These are phyloP conservation scores for Danio aesculapii DNA, from an alignment of 2,797 vertebrate genomes.

Conservation along the genomic window DNA sequence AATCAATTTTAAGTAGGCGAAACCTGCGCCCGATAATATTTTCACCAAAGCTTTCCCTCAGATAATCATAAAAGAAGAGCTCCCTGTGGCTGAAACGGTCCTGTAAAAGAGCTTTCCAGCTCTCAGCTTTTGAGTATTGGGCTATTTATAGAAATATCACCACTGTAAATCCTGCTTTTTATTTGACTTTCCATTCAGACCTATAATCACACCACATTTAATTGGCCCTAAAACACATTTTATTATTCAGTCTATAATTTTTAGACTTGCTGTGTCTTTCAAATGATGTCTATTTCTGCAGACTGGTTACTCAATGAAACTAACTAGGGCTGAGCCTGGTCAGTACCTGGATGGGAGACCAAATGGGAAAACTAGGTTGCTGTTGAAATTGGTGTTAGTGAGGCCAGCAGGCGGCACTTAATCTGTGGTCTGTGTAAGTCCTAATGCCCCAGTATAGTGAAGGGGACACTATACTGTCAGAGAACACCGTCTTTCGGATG, in stretches of 20 bases:
- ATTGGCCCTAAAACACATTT: constrained; percentile 19
- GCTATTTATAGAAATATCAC: constrained; percentile 39
- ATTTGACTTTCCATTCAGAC: constrained; percentile 19
- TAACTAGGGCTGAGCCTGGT: too few species aligned
- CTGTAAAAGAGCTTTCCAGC: constrained; percentile 48
- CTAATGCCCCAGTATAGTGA: too few species aligned
- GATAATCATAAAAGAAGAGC: constrained; percentile 61
- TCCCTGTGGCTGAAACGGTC: constrained; percentile 41
- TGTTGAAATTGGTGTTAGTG: too few species aligned
- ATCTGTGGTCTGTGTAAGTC: too few species aligned
- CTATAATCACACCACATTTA: not conserved
- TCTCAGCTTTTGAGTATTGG: constrained; percentile 16
- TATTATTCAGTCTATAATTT: not conserved
- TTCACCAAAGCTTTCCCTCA: constrained; percentile 58
- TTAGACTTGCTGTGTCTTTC: not conserved
- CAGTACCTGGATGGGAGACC: too few species aligned
- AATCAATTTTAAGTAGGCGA: constrained; percentile 65
- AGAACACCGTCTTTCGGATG: too few species aligned
- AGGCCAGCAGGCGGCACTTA: too few species aligned
- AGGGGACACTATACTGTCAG: too few species aligned
- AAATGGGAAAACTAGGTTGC: too few species aligned
- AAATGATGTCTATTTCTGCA: not conserved
- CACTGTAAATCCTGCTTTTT: constrained; percentile 28
- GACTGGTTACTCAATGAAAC: too few species aligned
- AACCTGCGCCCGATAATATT: constrained; percentile 54